A percentile compares a stretch with the other conserved stretches of the same genome.
Conservation (phyloP, 2,797 vertebrate genomes). For the Melanotaenia pygmaea region DNA sequence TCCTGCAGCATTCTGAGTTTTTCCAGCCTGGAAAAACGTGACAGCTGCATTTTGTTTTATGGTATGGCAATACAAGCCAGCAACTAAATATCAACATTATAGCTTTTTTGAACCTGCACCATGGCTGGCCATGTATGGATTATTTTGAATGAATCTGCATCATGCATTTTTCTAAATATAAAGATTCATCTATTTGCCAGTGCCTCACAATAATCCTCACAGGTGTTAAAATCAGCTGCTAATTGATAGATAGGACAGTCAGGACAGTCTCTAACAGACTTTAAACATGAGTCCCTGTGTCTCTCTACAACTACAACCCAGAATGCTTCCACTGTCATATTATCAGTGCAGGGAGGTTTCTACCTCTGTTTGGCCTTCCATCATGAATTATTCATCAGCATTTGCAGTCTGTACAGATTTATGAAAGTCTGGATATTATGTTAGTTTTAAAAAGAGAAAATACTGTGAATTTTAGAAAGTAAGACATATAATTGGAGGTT, state of each 20-base stretch:
- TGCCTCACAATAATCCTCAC: neutral
- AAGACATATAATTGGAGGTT: neutral
- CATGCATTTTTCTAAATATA: neutral
- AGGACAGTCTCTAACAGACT: neutral
- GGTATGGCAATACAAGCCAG: neutral
- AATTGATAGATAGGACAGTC: neutral
- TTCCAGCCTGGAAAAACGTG: neutral
- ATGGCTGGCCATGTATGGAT: neutral
- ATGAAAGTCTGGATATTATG: neutral
- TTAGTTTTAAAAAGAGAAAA: neutral
- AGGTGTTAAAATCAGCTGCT: neutral
- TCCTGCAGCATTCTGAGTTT: neutral
- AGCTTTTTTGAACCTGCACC: too few relatives aligned
- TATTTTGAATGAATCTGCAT: too few relatives aligned
- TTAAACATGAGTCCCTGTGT: neutral
- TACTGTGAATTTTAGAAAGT: neutral
- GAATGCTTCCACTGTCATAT: neutral
- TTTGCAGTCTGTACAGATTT: neutral
- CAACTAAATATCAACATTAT: neutral
- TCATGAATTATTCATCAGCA: neutral
- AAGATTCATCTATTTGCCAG: neutral
- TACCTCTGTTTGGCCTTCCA: neutral
- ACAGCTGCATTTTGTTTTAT: neutral
- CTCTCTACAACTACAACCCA: neutral
- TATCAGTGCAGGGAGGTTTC: neutral